Evolutionary conservation across 1,140 invertebrate genomes (phyloP), one percentile per base, ranked within the genome.

Genomic region (Lutraria rhynchaena): DNA sequence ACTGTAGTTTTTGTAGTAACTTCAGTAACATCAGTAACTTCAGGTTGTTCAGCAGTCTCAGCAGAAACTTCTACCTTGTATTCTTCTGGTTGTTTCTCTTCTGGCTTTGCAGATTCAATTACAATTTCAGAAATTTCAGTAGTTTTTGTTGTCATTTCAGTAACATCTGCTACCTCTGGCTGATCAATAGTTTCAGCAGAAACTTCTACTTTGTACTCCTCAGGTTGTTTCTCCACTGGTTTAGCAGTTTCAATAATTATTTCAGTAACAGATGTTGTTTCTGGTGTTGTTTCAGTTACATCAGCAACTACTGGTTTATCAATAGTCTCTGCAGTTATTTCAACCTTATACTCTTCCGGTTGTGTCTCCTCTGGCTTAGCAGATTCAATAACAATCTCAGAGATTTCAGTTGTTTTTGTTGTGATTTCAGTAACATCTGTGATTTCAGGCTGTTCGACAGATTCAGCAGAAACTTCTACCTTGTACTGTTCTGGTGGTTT

Each of bases 41-140:
- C 86, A 93, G 27, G 93, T 91, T 69, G 37, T 24, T 75, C 84
- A 44, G 31, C 27, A 22, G 44, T 33, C 74, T 83, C 82, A 46
- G 65, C 53, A 11, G 86, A 63, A 46, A 77, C 63, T 57, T 73
- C 51, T 33, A 86, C 55, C 53, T 88, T 83, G 29, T 81, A 63
- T 27, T 80, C 46, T 80, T 84, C 80, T 7, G 63, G 67, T 53
- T 85, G 60, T 60, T 73, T 81, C 53, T 82, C 73, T n/a, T 63
- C 53, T 27, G 81, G 78, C 31, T 82, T 46, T 35, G 84, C 80
- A 78, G 73, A 27, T 53, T 89, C 85, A 60, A 82, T 46, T 33
- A 63, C 57, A 63, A 88, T 77, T 61, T 88, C 84, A 53, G 74
- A 60, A 24, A 74, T 51, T 44, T 80, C 58, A 3, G 69, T 55